Evolutionary conservation across 2,797 vertebrate genomes (phyloP), one percentile per base, ranked within the genome.

Genomic region (Enteromius argenteus): DNA sequence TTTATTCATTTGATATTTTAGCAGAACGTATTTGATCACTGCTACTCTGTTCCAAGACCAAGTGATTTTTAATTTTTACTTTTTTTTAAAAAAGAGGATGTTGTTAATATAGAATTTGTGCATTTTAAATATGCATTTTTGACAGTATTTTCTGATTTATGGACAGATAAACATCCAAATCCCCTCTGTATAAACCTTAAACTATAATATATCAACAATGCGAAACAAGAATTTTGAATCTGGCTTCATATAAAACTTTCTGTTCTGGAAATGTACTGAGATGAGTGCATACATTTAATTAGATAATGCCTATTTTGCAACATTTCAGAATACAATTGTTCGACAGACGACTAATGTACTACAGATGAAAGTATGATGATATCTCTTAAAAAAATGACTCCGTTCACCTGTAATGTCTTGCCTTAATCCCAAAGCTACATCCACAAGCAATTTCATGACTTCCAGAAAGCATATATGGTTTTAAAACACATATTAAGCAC

Each of bases 401-500:
- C 1, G 17, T 66, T 17, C 62, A 37, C 49, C 19, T 37, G 72
- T 75, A 56, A 21, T 8, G 5, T 56, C 32, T 75, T 15, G 11
- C 32, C 5, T 75, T 74, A 37, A 51, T 4, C 44, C 71, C 1
- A 14, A 75, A 56, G 32, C 21, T 75, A 75, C 30, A 73, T 32
- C 46, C 17, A 35, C 0, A 4, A 0, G 1, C 19, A 30, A 53
- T 53, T 53, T 56, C 21, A 74, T 56, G 30, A 11, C 30, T 75
- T 39, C n/a, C 21, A 23, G 37, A 62, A 60, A 60, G 74, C 74
- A 60, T 60, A 42, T 42, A 60, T 13, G 37, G n/a, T 39, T 77
- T 39, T 77, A 42, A 77, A 77, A 60, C n/a, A 17, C 5, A 53
- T 21, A 51, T 74, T 53, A 35, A 74, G 15, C 30, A 75, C 27